A percentile compares a stretch with the other conserved stretches of the same genome.
Evolutionary conservation across 2,113 vertebrate genomes (phyloP).

Genomic region (Phylloscopus trochiloides): DNA sequence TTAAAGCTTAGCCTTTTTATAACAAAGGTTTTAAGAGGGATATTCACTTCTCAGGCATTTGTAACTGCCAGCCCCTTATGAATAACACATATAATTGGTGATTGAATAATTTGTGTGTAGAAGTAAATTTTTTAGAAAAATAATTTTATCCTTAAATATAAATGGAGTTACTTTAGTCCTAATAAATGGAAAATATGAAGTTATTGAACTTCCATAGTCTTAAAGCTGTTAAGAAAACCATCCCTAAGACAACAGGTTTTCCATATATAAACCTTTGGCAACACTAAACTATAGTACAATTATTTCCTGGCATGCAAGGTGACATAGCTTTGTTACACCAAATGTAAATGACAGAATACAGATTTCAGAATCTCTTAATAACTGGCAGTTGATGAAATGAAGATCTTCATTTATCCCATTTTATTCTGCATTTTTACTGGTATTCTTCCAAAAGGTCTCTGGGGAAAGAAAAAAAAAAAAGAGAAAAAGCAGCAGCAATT

Average conservation of each 20-base stretch:
- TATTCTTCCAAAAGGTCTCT: conserved; percentile 78
- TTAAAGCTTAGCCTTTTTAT: conserved; percentile 75
- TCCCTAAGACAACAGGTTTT: conserved; percentile 51
- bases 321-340: conserved; percentile 77
- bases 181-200: conserved; percentile 58
- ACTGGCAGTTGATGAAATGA: conserved; percentile 66
- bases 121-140: conserved; percentile 72
- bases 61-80: conserved; percentile 18
- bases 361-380: conserved; percentile 65
- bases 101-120: conserved; percentile 64
- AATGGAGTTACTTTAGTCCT: conserved; percentile 33
- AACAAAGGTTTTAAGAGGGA: conserved; percentile 71
- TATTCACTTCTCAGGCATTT: conserved; percentile 59
- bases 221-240: conserved; percentile 56
- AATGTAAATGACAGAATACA: conserved; percentile 73
- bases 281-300: conserved; percentile 67
- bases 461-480: not conserved
- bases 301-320: conserved; percentile 74
- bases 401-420: conserved; percentile 50
- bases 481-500: not conserved
- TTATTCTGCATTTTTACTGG: conserved; percentile 59
- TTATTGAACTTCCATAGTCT: conserved; percentile 3
- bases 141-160: conserved; percentile 62
- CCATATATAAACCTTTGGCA: conserved; percentile 65
- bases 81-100: not conserved